Percentiles rank a stretch among this genome's conserved stretches.
Evolutionary conservation across 2,888 invertebrate genomes (phyloP).

Genomic region (Eilema sororculum): DNA sequence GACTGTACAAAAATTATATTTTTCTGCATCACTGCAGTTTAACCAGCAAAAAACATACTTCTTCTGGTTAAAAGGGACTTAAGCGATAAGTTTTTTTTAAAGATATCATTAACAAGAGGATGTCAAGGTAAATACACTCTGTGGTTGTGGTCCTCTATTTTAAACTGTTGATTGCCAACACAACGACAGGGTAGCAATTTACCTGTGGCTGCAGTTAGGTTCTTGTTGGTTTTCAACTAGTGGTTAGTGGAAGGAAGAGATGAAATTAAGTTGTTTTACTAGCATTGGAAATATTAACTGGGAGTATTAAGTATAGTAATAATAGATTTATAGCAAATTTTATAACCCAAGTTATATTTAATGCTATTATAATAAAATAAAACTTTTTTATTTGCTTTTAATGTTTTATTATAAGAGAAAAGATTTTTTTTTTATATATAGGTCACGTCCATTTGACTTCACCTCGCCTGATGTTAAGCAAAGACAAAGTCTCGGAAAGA

Average conservation of each 20-base stretch:
- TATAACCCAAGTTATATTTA: too few species aligned
- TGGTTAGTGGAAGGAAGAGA: constrained; percentile 39
- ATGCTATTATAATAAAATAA: too few species aligned
- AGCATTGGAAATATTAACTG: constrained; percentile 15
- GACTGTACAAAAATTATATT: constrained; percentile 77
- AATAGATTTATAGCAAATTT: too few species aligned
- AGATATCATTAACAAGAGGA: constrained; percentile 83
- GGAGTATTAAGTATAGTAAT: too few species aligned
- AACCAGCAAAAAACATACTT: constrained; percentile 67
- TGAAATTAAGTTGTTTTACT: constrained; percentile 25
- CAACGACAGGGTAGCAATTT: constrained; percentile 52
- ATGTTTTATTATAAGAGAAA: too few species aligned
- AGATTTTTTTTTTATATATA: too few species aligned
- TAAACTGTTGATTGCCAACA: constrained; percentile 74
- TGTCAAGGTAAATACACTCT: constrained; percentile 74
- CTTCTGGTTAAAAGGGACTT: constrained; percentile 68
- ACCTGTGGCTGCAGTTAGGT: constrained; percentile 47
- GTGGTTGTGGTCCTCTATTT: constrained; percentile 70
- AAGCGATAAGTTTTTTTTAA: constrained; percentile 72
- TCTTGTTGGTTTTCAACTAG: constrained; percentile 48
- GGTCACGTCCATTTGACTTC: too few species aligned
- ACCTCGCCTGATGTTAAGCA: too few species aligned
- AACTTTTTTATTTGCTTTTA: too few species aligned
- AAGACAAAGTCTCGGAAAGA: too few species aligned
- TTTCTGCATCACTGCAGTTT: constrained; percentile 73